These are phyloP conservation scores for Tetranychus truncatus DNA, from an alignment of 2,888 invertebrate species.

Conservation along the genomic window DNA sequence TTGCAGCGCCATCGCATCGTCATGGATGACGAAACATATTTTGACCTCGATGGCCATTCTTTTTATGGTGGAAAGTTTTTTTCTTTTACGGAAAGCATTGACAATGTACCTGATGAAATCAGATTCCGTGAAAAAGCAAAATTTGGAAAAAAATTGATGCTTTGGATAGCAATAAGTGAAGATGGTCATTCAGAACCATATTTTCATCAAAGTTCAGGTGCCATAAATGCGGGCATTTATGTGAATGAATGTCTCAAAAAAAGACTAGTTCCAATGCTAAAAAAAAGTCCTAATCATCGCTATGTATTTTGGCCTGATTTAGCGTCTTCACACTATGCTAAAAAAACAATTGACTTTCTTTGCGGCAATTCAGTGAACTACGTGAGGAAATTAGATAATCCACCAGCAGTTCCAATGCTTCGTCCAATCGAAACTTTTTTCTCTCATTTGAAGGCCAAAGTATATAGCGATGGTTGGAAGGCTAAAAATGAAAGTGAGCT, in stretches of 20 bases:
- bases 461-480: not conserved
- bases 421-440: not conserved
- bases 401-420: not conserved
- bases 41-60: not conserved
- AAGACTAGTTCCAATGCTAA: not conserved
- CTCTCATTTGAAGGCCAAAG: not conserved
- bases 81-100: not conserved
- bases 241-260: not conserved
- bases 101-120: not conserved
- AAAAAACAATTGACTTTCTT: not conserved
- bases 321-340: not conserved
- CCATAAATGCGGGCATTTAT: not conserved
- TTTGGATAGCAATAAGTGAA: not conserved
- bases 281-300: too few relatives aligned
- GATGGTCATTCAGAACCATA: not conserved
- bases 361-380: not conserved
- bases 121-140: not conserved
- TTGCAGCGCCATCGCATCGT: not conserved
- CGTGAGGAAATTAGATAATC: not conserved
- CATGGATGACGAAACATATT: slow-evolving; percentile 4
- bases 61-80: not conserved
- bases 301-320: not conserved
- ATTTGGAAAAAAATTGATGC: not conserved
- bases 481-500: not conserved
- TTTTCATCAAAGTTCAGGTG: not conserved